These are phyloP conservation scores for Diorhabda carinulata DNA, from an alignment of 1,140 invertebrate genomes.

Conservation along the genomic window DNA sequence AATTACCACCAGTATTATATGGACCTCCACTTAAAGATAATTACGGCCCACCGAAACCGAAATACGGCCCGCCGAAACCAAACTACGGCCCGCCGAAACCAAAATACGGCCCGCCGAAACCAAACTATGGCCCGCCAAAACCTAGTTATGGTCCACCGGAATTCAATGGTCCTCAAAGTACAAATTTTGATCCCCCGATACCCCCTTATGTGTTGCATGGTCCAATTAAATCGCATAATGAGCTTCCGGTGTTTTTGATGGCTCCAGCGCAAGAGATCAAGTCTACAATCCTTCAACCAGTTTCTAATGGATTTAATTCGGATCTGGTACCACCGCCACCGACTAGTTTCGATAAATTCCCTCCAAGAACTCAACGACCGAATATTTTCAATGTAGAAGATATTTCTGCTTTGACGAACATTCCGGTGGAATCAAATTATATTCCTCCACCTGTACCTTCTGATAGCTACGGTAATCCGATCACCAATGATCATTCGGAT, in stretches of 20 bases:
- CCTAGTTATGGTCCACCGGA: constrained; percentile 26
- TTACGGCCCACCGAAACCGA: constrained; percentile 23
- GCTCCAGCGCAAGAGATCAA: constrained; percentile 9
- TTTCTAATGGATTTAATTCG: not conserved
- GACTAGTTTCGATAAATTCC: constrained; percentile 6
- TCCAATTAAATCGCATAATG: constrained; percentile 12
- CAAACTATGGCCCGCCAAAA: constrained; percentile 18
- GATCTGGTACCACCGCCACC: not conserved
- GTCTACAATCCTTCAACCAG: constrained; percentile 20
- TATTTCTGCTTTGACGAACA: not conserved
- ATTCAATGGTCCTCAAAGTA: not conserved
- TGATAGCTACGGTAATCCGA: constrained; percentile 34
- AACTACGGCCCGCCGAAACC: not conserved
- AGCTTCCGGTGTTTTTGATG: constrained; percentile 13
- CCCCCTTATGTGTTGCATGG: not conserved
- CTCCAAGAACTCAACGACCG: too few species aligned
- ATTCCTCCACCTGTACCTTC: constrained; percentile 15
- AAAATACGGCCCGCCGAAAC: constrained; percentile 10
- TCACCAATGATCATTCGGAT: constrained; percentile 22
- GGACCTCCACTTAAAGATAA: constrained; percentile 31
- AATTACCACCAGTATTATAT: constrained; percentile 34
- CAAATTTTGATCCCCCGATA: not conserved
- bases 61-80: constrained; percentile 22
- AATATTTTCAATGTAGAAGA: too few species aligned
- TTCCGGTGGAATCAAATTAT: not conserved